Conservation (phyloP, 2,113 vertebrate genomes). For the Kryptolebias marmoratus region DNA sequence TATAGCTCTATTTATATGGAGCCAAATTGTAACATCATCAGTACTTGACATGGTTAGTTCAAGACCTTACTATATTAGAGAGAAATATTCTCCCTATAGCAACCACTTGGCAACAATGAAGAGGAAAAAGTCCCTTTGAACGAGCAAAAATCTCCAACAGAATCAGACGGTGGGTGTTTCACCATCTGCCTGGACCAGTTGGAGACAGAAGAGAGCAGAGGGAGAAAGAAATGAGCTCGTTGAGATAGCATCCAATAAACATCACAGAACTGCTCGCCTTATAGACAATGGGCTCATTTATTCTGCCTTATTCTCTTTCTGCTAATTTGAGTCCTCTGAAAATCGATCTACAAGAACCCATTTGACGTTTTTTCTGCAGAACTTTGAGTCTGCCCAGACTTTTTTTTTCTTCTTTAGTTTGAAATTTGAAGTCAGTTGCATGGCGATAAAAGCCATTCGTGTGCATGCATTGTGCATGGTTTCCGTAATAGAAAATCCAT, state of each 20-base stretch:
- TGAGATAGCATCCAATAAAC: neutral
- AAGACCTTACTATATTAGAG: neutral
- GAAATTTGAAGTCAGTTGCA: neutral
- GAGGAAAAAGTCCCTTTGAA: neutral
- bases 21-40: neutral
- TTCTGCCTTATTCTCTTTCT: conserved; percentile 6
- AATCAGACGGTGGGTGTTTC: conserved; percentile 2
- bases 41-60: neutral
- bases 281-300: conserved; percentile 19
- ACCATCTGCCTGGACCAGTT: conserved; percentile 2
- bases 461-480: neutral
- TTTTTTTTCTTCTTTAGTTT: neutral
- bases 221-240: neutral
- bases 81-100: neutral
- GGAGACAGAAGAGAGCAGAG: neutral
- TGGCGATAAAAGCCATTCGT: neutral
- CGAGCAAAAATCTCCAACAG: neutral
- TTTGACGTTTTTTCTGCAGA: neutral
- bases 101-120: conserved; percentile 1
- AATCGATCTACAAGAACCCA: conserved; percentile 12
- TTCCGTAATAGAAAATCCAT: conserved; percentile 3
- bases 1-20: neutral
- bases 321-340: conserved; percentile 37
- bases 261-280: conserved; percentile 16
- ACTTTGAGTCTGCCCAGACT: neutral